Evolutionary conservation across 1,140 invertebrate species (phyloP).

Genomic region (Ceratina calcarata): DNA sequence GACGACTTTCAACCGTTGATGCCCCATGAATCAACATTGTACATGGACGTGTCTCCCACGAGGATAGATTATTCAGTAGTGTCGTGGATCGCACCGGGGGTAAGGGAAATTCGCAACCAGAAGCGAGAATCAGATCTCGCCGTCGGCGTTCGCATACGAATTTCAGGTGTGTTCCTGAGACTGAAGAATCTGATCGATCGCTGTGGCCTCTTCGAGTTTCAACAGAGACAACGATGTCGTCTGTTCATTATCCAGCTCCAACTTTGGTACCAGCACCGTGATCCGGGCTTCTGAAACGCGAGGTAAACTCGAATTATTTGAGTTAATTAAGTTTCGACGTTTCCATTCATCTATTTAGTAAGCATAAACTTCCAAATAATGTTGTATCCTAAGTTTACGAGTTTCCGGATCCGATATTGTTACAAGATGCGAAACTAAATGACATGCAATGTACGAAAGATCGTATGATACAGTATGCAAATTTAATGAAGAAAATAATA

Average conservation of each 20-base stretch:
- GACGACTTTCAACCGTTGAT: too few species aligned
- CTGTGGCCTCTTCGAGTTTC: background rate
- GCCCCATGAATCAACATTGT: background rate
- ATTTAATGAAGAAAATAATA: too few species aligned
- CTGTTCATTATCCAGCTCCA: background rate
- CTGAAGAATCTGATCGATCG: constrained; percentile 14
- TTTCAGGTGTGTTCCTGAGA: background rate
- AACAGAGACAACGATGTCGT: background rate
- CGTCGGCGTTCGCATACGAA: background rate
- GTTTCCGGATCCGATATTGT: too few species aligned
- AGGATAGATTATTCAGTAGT: constrained; percentile 23
- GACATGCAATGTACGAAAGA: too few species aligned
- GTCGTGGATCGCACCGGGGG: background rate
- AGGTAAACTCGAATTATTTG: too few species aligned
- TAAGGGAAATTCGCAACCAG: too few species aligned
- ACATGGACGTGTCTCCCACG: too few species aligned
- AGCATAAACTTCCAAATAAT: too few species aligned
- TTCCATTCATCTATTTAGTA: background rate
- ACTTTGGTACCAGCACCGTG: constrained; percentile 6
- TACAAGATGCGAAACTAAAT: too few species aligned
- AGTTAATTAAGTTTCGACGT: background rate
- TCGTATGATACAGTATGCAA: too few species aligned
- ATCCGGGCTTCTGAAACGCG: constrained; percentile 24
- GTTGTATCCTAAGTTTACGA: too few species aligned
- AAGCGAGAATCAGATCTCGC: background rate